A percentile compares a stretch with the other conserved stretches of the same genome.
Conservation (phyloP, 2,797 vertebrate species). For the Coranthus polyacanthus region DNA sequence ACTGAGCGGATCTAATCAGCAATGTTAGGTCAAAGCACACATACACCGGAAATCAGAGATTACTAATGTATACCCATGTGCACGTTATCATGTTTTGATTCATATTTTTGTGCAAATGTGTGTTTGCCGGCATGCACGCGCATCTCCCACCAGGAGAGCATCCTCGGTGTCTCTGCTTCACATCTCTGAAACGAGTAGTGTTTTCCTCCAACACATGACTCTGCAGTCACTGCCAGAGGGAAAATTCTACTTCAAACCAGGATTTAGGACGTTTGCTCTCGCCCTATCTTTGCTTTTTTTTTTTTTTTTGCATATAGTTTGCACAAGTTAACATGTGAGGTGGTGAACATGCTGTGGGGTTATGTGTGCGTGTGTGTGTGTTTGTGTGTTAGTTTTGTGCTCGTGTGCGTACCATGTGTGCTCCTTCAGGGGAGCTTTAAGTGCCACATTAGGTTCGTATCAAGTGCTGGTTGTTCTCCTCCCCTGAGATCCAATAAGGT, state of each 20-base stretch:
- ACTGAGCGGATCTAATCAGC: slow-evolving; percentile 44
- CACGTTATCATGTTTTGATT: slow-evolving; percentile 9
- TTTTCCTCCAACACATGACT: slow-evolving; percentile 24
- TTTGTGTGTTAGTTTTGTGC: slow-evolving; percentile 5
- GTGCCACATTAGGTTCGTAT: slow-evolving; percentile 63
- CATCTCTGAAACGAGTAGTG: slow-evolving; percentile 13
- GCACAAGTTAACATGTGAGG: slow-evolving; percentile 36
- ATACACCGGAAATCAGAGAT: slow-evolving; percentile 15
- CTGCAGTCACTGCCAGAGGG: slow-evolving; percentile 37
- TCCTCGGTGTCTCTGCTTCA: slow-evolving; percentile 18
- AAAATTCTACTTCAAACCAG: slow-evolving; percentile 27
- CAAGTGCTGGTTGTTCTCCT: slow-evolving; percentile 36
- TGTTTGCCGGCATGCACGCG: not conserved
- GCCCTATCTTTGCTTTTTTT: slow-evolving; percentile 13
- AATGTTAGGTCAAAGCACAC: slow-evolving; percentile 29
- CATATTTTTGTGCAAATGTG: slow-evolving; percentile 17
- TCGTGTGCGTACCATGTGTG: slow-evolving; percentile 12
- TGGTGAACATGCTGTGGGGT: slow-evolving; percentile 43
- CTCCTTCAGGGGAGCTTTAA: slow-evolving; percentile 46
- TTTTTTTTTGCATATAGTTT: slow-evolving; percentile 29
- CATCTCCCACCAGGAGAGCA: slow-evolving; percentile 25
- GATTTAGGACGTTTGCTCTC: not conserved
- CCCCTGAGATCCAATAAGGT: slow-evolving; percentile 39
- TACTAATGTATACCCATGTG: slow-evolving; percentile 4
- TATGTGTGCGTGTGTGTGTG: slow-evolving; percentile 2